Percentiles rank a stretch among this genome's conserved stretches.
These are phyloP conservation scores for Syngnathus floridae DNA, from an alignment of 2,113 vertebrate genomes.

Conservation along the genomic window DNA sequence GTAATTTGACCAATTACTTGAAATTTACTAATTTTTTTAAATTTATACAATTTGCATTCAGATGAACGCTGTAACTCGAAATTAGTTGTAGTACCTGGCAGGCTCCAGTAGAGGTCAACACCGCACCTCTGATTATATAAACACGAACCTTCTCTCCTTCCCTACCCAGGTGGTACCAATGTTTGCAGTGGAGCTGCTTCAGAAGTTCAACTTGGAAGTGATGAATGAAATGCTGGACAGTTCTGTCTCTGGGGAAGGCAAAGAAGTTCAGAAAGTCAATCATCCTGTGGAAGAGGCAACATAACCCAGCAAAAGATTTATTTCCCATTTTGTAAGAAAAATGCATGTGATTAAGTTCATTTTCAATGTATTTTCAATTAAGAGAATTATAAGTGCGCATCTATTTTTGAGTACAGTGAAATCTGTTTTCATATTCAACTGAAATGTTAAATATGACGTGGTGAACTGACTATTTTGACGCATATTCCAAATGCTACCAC, in stretches of 20 bases:
- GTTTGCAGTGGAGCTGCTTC: slow-evolving; percentile 77
- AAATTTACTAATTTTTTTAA: background rate
- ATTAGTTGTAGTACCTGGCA: background rate
- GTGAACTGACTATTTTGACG: background rate
- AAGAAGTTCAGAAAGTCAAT: background rate
- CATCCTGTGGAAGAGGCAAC: background rate
- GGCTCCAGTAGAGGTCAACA: slow-evolving; percentile 47
- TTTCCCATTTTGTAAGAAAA: background rate
- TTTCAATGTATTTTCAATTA: too few species aligned
- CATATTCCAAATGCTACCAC: background rate
- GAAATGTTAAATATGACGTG: background rate
- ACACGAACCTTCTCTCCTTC: slow-evolving; percentile 5
- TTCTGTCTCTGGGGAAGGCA: background rate
- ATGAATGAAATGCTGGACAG: slow-evolving; percentile 19
- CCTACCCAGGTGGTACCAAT: slow-evolving; percentile 77
- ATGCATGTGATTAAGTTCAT: too few species aligned
- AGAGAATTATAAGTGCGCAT: background rate
- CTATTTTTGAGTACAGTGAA: background rate
- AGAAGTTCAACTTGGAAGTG: slow-evolving; percentile 45
- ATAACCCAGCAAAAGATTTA: slow-evolving; percentile 11
- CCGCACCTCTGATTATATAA: background rate
- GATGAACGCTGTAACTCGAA: background rate
- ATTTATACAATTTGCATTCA: background rate
- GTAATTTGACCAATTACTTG: background rate
- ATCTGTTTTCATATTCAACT: background rate